phyloP scores from a whole-genome alignment of 2,797 vertebrate genomes.

The Potorous gilbertii region DNA sequence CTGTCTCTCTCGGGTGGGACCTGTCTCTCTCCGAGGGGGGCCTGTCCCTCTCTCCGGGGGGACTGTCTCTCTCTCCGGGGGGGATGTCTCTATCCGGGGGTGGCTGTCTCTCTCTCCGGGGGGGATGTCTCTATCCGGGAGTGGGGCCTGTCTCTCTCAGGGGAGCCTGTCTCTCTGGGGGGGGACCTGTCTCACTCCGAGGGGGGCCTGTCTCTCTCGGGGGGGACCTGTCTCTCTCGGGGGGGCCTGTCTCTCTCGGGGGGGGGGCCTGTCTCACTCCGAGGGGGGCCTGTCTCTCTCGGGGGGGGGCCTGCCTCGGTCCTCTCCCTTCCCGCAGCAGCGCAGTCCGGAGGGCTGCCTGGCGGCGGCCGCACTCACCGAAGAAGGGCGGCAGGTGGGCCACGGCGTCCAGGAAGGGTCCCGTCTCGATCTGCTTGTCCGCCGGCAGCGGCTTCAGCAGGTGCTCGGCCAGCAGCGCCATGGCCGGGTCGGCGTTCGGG shows the following conservation, averaged over 20 bases:
- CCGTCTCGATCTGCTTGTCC: slow-evolving; percentile 95
- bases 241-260: neutral
- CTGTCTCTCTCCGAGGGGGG: too few relatives aligned
- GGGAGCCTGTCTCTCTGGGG: too few relatives aligned
- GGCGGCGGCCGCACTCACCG: slow-evolving; percentile 87
- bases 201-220: neutral
- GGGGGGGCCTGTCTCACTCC: too few relatives aligned
- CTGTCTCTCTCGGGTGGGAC: too few relatives aligned
- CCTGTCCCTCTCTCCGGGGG: too few relatives aligned
- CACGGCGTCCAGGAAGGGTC: slow-evolving; percentile 95
- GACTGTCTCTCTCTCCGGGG: neutral
- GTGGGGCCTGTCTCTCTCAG: neutral
- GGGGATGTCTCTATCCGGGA: too few relatives aligned
- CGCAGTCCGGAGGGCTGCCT: neutral
- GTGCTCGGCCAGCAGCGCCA: slow-evolving; percentile 96
- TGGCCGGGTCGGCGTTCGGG: slow-evolving; percentile 76
- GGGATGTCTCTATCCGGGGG: neutral
- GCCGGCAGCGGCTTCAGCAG: slow-evolving; percentile 95
- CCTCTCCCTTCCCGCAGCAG: neutral
- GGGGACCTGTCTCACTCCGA: too few relatives aligned
- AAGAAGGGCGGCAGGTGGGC: slow-evolving; percentile 95
- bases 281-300: too few relatives aligned
- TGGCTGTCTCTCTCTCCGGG: too few relatives aligned
- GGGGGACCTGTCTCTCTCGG: neutral
- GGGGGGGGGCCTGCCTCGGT: too few relatives aligned